Evolutionary conservation across 2,888 invertebrate species (phyloP), one percentile per base, ranked within the genome.

Genomic region (Caenorhabditis plicata): DNA sequence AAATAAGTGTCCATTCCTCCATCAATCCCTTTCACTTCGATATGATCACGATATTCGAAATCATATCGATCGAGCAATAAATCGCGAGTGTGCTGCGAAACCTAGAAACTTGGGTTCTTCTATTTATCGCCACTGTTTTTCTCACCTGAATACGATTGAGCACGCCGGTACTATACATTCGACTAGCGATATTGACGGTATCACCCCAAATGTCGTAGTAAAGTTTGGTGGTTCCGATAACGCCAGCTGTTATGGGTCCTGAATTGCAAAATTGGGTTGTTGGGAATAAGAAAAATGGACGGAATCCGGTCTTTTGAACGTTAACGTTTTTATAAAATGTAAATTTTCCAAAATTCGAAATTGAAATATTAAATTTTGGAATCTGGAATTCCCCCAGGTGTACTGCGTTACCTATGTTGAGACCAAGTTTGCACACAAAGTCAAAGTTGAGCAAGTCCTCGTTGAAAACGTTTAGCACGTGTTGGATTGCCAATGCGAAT

Each of bases 121-220:
- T 19, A 13, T 7, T 20, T 36, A 20, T 4, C 3, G 8, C 8
- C n/a, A 20, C 5, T 31, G 25, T n/a, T 22, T 11, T 4, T 33
- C 47, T 40, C 27, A 83, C 83, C 73, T 85, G 84, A 68, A 93
- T 90, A 42, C 88, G 85, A 54, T 91, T 90, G 3, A 88, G 86
- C 9, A 93, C 88, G 0, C 95, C 95, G 0, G 94, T 95, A 0
- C 92, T 91, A 82, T 96, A 95, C 96, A 96, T 96, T 47, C 95
- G 86, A 7, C 91, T 91, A 0, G 95, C 92, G 53, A 95, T 92
- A 82, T 96, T 96, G 32, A 96, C 95, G 0, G 95, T 92, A 82
- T 96, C 95, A 0, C 95, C 95, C 95, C 95, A 96, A 74, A 95
- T 95, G 82, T 95, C 95, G 77, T 94, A 96, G 82, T 92, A 91